Conservation (phyloP, 2,888 invertebrate genomes). For the Drosophila kambysellisi region DNA sequence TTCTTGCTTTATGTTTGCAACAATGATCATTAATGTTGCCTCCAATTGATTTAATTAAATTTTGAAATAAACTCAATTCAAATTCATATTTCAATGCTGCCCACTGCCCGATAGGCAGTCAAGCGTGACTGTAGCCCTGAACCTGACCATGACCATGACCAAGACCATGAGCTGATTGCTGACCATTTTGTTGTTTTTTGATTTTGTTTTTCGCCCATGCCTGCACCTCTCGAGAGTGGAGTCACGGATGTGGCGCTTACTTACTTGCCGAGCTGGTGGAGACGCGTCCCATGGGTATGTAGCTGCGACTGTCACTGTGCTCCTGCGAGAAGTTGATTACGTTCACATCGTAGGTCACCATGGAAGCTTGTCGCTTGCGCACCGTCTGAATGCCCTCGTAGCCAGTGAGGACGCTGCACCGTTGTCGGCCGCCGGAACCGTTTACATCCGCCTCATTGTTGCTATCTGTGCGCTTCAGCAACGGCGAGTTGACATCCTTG, state of each 20-base stretch:
- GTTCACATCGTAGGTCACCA: conserved; percentile 85
- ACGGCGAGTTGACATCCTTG: conserved; percentile 81
- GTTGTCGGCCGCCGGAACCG: conserved; percentile 70
- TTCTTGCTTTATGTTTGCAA: neutral
- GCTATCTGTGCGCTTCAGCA: conserved; percentile 79
- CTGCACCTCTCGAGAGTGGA: neutral
- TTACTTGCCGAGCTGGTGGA: conserved; percentile 85
- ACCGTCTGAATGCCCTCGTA: conserved; percentile 82
- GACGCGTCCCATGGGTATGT: conserved; percentile 85
- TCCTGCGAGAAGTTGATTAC: conserved; percentile 85
- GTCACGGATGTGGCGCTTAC: conserved; percentile 52
- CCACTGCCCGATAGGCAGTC: neutral
- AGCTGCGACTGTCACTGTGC: conserved; percentile 84
- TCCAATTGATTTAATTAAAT: conserved; percentile 1
- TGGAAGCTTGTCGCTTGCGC: conserved; percentile 84
- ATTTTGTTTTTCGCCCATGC: conserved; percentile 14
- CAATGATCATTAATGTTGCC: neutral
- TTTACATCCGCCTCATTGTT: conserved; percentile 66
- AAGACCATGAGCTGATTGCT: conserved; percentile 38
- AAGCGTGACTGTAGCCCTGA: conserved; percentile 12
- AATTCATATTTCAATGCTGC: conserved; percentile 9
- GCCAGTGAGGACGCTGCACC: conserved; percentile 78
- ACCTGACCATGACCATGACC: conserved; percentile 22
- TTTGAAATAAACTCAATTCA: conserved; percentile 7
- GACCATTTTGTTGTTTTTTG: conserved; percentile 13